Conservation (phyloP, 2,113 vertebrate genomes). For the Mohoua ochrocephala region DNA sequence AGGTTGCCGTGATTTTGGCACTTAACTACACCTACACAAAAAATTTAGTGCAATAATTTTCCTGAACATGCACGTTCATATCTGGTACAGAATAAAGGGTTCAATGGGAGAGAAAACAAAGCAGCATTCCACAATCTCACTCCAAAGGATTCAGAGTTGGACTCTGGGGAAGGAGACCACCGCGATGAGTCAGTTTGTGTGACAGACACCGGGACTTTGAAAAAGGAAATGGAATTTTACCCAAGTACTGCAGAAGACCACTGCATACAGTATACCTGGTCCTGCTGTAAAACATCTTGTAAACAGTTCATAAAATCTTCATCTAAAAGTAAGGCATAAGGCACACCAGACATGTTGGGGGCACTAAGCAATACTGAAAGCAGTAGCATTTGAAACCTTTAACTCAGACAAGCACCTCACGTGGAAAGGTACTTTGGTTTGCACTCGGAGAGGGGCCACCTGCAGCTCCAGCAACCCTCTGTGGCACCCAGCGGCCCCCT, state of each 20-base stretch:
- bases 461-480: constrained; percentile 8
- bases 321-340: constrained; percentile 80
- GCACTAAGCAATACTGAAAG: constrained; percentile 69
- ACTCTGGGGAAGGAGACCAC: constrained; percentile 58
- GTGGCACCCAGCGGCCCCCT: constrained; percentile 20
- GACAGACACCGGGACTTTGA: constrained; percentile 33
- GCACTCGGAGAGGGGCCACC: constrained; percentile 39
- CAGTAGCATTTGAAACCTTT: constrained; percentile 51
- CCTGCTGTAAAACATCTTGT: constrained; percentile 77
- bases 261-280: constrained; percentile 64
- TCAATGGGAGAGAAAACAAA: constrained; percentile 55
- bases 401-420: constrained; percentile 59
- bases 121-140: constrained; percentile 65
- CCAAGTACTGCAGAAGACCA: constrained; percentile 73
- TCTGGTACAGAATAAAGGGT: constrained; percentile 57
- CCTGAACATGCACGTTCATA: constrained; percentile 63
- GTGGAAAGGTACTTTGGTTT: constrained; percentile 69
- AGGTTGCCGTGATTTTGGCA: constrained; percentile 69
- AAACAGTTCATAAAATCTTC: constrained; percentile 79
- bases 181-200: constrained; percentile 21
- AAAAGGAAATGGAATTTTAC: constrained; percentile 71
- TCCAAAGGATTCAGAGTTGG: constrained; percentile 61
- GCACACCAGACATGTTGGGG: constrained; percentile 79
- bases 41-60: constrained; percentile 63
- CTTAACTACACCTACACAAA: constrained; percentile 64